A percentile compares a stretch with the other conserved stretches of the same genome.
phyloP scores from a whole-genome alignment of 2,113 vertebrate genomes.

The Apeltes quadracus region DNA sequence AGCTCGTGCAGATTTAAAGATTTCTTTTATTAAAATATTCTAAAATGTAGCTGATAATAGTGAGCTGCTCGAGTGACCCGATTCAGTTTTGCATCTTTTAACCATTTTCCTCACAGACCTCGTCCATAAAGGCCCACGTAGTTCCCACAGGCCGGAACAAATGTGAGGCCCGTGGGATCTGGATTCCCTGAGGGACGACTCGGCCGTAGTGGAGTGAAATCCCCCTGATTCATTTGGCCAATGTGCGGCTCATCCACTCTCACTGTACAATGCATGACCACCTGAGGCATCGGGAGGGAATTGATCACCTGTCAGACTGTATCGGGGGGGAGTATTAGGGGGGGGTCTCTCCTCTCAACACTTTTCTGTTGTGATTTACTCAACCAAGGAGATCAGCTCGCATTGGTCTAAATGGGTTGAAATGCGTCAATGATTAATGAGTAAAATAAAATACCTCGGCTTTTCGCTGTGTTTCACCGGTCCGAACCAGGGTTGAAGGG shows the following conservation, averaged over 20 bases:
- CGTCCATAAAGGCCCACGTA: neutral
- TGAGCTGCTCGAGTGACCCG: neutral
- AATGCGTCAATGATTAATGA: slow-evolving; percentile 70
- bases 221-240: slow-evolving; percentile 39
- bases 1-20: neutral
- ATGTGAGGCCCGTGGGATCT: neutral
- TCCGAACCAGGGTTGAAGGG: slow-evolving; percentile 29
- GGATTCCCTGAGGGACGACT: slow-evolving; percentile 15
- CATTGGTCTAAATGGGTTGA: slow-evolving; percentile 57
- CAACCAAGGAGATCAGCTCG: slow-evolving; percentile 50
- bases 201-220: slow-evolving; percentile 41
- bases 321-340: neutral
- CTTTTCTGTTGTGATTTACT: slow-evolving; percentile 44
- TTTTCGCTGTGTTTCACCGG: slow-evolving; percentile 31
- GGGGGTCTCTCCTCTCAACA: slow-evolving; percentile 31
- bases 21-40: neutral
- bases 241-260: slow-evolving; percentile 31
- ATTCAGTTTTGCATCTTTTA: neutral
- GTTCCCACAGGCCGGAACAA: slow-evolving; percentile 24
- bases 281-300: slow-evolving; percentile 31
- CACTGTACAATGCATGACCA: slow-evolving; percentile 38
- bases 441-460: slow-evolving; percentile 33
- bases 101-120: neutral
- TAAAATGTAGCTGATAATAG: no score
- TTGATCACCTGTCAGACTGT: slow-evolving; percentile 51